Base-by-base conservation (phyloP, 1,140 invertebrate genomes). In the Procambarus virginalis region DNA sequence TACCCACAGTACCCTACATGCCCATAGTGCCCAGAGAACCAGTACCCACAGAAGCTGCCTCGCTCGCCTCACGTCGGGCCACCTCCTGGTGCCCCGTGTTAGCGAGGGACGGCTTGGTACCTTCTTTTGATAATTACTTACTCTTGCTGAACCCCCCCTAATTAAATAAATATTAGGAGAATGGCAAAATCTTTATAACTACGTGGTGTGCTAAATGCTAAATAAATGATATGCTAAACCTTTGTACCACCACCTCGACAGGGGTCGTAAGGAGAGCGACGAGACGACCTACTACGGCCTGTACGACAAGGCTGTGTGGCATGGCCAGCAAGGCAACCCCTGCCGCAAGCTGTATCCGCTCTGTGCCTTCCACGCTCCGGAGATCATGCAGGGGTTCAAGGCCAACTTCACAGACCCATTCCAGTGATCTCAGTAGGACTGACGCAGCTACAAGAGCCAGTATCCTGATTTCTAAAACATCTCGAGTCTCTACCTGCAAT, bases 221-320 rank as follows among this genome's bases (percentile, higher is more conserved):
- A 34, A 34, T 34, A 34, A 34, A 34, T 34, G 34, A 34, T 34
- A 34, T 34, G 34, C 34, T 34, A 34, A 34, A 49, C 20, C 2
- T 76, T 20, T 70, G 9, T 14, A 14, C 34, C 60, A 34, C 14
- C 2, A 2, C 22, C 68, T 17, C 48, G 20, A 86, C 81, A 89
- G 88, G 68, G 88, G 88, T 60, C 88, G 70, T 14, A 60, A 89
- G 14, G 88, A 89, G 20, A 84, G 75, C n/a, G 81, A 79, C 73
- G 80, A 83, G 75, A 68, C 70, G 58, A 78, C 81, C 34, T 84
- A 64, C 82, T 89, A 84, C 81, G 81, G 88, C 10, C 55, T 49
- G 70, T 89, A 89, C 75, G 88, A 89, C 88, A 84, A 84, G 34
- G 88, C 88, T 45, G 88, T 84, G 10, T 84, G 81, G 81, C 88